These are phyloP conservation scores for Rhabdomys pumilio DNA, from an alignment of 2,797 vertebrate genomes.

Conservation along the genomic window DNA sequence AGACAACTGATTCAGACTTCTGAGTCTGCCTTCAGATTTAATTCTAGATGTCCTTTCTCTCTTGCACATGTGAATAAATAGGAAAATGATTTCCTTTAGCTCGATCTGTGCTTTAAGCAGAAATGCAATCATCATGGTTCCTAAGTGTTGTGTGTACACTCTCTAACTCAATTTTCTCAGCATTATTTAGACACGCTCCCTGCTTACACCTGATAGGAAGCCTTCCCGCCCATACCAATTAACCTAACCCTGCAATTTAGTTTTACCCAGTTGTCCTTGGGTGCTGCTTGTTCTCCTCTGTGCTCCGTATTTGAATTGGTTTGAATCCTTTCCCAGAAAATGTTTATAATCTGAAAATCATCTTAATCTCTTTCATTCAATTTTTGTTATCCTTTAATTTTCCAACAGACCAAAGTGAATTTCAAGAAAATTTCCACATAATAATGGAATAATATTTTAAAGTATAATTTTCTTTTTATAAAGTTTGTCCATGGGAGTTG, in stretches of 20 bases:
- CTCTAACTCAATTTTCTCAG: conserved; percentile 88
- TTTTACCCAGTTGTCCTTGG: conserved; percentile 85
- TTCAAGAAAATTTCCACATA: conserved; percentile 67
- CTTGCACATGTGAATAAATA: conserved; percentile 85
- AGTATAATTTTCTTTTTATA: conserved; percentile 58
- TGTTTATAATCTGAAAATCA: conserved; percentile 80
- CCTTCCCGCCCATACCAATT: conserved; percentile 86
- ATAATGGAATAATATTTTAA: conserved; percentile 44
- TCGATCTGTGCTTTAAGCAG: conserved; percentile 84
- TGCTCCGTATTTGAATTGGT: conserved; percentile 79
- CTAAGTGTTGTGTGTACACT: conserved; percentile 84
- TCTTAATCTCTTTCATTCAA: conserved; percentile 73
- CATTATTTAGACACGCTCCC: conserved; percentile 85
- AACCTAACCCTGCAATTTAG: conserved; percentile 84
- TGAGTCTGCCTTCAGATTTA: conserved; percentile 87
- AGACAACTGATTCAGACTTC: conserved; percentile 75
- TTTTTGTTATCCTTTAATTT: conserved; percentile 83
- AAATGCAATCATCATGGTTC: conserved; percentile 85
- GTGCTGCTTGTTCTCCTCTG: conserved; percentile 74
- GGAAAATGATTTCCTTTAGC: conserved; percentile 87
- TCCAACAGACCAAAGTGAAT: conserved; percentile 22
- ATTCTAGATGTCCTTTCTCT: conserved; percentile 88
- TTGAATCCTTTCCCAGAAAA: conserved; percentile 84
- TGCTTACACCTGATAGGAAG: conserved; percentile 85
- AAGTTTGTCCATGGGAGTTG: neutral